phyloP scores from a whole-genome alignment of 2,888 invertebrate species.

The Rotaria socialis region DNA sequence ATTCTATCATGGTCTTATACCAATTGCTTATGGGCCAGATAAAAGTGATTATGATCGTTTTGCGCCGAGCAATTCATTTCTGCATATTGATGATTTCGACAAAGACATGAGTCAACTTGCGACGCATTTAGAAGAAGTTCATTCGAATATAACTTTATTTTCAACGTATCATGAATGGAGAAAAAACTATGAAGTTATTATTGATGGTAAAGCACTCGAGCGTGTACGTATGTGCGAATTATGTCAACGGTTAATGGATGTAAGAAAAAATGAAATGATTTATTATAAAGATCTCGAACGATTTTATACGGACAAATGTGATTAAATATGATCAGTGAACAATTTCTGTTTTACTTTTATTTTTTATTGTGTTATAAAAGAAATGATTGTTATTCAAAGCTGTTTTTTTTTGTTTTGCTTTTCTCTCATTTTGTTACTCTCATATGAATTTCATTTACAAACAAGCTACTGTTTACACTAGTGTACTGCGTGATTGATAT shows the following conservation, averaged over 20 bases:
- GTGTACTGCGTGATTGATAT: too few relatives aligned
- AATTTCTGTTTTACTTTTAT: too few relatives aligned
- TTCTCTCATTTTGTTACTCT: too few relatives aligned
- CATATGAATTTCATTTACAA: too few relatives aligned
- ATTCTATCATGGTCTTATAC: constrained; percentile 16
- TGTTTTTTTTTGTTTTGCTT: too few relatives aligned
- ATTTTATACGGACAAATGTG: neutral
- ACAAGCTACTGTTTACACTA: too few relatives aligned
- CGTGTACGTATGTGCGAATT: constrained; percentile 25
- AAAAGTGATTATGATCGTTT: neutral
- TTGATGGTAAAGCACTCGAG: constrained; percentile 32
- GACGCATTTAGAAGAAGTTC: neutral
- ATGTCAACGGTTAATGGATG: neutral
- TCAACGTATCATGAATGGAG: constrained; percentile 17
- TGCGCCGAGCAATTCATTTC: neutral
- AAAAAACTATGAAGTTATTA: neutral
- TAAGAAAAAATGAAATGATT: neutral
- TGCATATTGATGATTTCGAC: constrained; percentile 15
- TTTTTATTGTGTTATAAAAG: too few relatives aligned
- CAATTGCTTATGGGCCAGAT: neutral
- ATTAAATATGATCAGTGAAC: too few relatives aligned
- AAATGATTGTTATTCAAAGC: too few relatives aligned
- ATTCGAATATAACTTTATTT: neutral
- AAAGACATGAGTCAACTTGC: neutral
- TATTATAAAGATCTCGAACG: neutral